phyloP scores from a whole-genome alignment of 2,888 invertebrate genomes.

The Drosophila macrospina region DNA sequence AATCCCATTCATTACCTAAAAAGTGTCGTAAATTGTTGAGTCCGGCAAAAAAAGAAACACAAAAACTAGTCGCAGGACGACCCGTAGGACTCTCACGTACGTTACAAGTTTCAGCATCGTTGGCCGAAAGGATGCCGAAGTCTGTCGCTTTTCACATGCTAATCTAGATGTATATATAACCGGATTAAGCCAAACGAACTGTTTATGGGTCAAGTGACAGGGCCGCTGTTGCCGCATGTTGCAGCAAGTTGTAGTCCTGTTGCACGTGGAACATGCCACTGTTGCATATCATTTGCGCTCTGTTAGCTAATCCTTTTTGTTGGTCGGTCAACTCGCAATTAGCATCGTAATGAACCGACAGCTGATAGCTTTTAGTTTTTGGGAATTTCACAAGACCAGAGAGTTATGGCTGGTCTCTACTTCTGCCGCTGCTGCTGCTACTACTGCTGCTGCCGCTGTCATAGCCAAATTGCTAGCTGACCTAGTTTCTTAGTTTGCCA shows the following conservation, averaged over 20 bases:
- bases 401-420: background rate
- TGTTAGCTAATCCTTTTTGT: constrained; percentile 62
- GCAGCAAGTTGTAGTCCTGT: constrained; percentile 6
- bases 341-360: constrained; percentile 68
- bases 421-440: background rate
- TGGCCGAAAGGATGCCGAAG: constrained; percentile 14
- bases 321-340: constrained; percentile 52
- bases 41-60: constrained; percentile 2
- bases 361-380: constrained; percentile 63
- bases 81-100: constrained; percentile 2
- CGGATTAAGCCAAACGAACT: constrained; percentile 63
- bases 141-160: constrained; percentile 39
- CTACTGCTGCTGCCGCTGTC: background rate
- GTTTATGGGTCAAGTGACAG: constrained; percentile 68
- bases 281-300: constrained; percentile 45
- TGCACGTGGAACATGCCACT: constrained; percentile 13
- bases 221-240: constrained; percentile 12
- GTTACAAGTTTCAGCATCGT: constrained; percentile 4
- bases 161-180: constrained; percentile 70
- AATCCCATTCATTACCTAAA: constrained; percentile 80
- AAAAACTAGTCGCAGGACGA: background rate
- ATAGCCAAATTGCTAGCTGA: constrained; percentile 55
- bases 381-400: constrained; percentile 57
- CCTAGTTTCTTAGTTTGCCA: constrained; percentile 53
- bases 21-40: constrained; percentile 60